Evolutionary conservation across 2,113 vertebrate genomes (phyloP).

Genomic region (Rynchops niger): DNA sequence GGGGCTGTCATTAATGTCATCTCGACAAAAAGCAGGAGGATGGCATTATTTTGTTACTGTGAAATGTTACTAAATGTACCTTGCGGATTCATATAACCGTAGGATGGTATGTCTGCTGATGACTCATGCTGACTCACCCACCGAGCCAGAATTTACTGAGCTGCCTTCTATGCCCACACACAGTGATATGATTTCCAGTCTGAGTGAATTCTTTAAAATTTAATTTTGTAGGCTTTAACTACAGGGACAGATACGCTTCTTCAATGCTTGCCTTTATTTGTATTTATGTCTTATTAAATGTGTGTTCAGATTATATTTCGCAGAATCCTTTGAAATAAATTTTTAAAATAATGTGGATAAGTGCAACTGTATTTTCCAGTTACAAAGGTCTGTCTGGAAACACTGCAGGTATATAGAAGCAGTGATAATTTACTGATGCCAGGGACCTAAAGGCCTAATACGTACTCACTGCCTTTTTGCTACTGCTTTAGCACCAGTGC

Average conservation of each 20-base stretch:
- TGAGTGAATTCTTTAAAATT: slow-evolving; percentile 60
- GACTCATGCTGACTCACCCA: slow-evolving; percentile 70
- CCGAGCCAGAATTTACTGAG: slow-evolving; percentile 43
- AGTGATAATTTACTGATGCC: not conserved
- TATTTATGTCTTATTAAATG: slow-evolving; percentile 41
- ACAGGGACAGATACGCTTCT: slow-evolving; percentile 31
- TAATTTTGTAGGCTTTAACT: slow-evolving; percentile 55
- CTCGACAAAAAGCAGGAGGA: slow-evolving; percentile 53
- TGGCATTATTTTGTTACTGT: slow-evolving; percentile 47
- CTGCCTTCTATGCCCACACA: slow-evolving; percentile 46
- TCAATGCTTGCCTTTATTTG: slow-evolving; percentile 16
- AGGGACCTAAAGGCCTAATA: not conserved
- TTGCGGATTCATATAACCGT: slow-evolving; percentile 20
- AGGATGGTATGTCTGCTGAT: slow-evolving; percentile 52
- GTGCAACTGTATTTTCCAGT: not conserved
- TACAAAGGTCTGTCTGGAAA: not conserved
- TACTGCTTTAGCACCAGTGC: not conserved
- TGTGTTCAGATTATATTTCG: slow-evolving; percentile 17
- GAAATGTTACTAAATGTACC: slow-evolving; percentile 63
- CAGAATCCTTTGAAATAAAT: slow-evolving; percentile 24
- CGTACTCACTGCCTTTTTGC: not conserved
- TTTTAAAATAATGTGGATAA: not conserved
- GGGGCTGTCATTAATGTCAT: slow-evolving; percentile 8
- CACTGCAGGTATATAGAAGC: not conserved
- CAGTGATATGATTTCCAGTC: slow-evolving; percentile 62